Percentiles rank a stretch among this genome's conserved stretches.
Conservation (phyloP, 2,113 vertebrate species). For the Todiramphus chloris region DNA sequence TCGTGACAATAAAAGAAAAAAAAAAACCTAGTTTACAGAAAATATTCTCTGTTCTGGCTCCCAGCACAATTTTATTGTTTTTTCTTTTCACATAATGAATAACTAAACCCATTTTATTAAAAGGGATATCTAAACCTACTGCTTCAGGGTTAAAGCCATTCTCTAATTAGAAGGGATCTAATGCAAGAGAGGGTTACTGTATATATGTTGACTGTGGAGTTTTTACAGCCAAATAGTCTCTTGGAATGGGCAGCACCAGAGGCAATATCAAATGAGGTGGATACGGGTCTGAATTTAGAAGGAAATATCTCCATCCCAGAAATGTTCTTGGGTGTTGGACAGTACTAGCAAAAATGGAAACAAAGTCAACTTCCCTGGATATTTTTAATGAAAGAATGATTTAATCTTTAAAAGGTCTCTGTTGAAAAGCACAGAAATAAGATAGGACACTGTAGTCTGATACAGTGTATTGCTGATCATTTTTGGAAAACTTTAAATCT, state of each 20-base stretch:
- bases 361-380: background rate
- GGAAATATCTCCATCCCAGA: background rate
- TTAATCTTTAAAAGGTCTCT: background rate
- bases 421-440: background rate
- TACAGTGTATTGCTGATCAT: background rate
- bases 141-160: background rate
- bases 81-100: conserved; percentile 33
- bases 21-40: background rate
- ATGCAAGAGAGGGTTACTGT: background rate
- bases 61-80: conserved; percentile 21
- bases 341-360: background rate
- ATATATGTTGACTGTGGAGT: background rate
- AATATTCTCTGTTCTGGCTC: conserved; percentile 6
- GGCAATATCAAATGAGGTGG: background rate
- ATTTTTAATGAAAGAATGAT: conserved; percentile 1
- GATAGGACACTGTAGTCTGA: background rate
- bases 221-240: conserved; percentile 18
- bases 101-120: conserved; percentile 39
- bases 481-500: background rate
- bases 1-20: background rate
- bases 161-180: conserved; percentile 33
- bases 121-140: background rate
- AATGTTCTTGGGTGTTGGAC: background rate
- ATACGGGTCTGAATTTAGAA: background rate
- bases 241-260: background rate